phyloP scores from a whole-genome alignment of 2,888 invertebrate genomes.

The Heteropelma amictum region DNA sequence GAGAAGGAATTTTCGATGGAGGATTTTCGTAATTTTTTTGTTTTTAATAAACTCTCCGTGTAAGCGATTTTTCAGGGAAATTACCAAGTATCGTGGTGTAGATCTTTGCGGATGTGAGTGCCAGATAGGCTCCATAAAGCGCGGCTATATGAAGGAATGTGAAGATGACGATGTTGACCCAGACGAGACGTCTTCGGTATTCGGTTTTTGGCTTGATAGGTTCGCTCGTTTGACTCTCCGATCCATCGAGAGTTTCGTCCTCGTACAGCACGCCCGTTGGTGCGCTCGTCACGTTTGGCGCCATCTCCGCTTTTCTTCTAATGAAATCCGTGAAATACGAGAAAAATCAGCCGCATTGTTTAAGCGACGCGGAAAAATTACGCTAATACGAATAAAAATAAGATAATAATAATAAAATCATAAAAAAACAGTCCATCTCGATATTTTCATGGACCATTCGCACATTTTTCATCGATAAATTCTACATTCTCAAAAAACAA shows the following conservation, averaged over 20 bases:
- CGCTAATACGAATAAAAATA: no score
- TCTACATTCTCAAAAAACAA: no score
- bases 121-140: conserved; percentile 86
- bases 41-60: background rate
- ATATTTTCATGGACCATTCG: no score
- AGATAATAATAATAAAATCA: no score
- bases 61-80: no score
- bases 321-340: no score
- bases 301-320: conserved; percentile 72
- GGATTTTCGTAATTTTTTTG: no score
- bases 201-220: conserved; percentile 45
- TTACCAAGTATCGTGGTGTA: conserved; percentile 86
- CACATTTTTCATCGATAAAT: no score
- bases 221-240: conserved; percentile 28
- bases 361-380: no score
- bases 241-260: conserved; percentile 66
- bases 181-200: conserved; percentile 81
- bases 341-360: no score
- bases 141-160: conserved; percentile 87
- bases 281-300: conserved; percentile 77
- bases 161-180: conserved; percentile 91
- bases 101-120: conserved; percentile 87
- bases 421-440: no score
- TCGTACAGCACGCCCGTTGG: conserved; percentile 77
- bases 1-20: background rate